A percentile compares a stretch with the other conserved stretches of the same genome.
These are phyloP conservation scores for Ptilorrhoa leucosticta DNA, from an alignment of 2,113 vertebrate genomes.

Conservation along the genomic window DNA sequence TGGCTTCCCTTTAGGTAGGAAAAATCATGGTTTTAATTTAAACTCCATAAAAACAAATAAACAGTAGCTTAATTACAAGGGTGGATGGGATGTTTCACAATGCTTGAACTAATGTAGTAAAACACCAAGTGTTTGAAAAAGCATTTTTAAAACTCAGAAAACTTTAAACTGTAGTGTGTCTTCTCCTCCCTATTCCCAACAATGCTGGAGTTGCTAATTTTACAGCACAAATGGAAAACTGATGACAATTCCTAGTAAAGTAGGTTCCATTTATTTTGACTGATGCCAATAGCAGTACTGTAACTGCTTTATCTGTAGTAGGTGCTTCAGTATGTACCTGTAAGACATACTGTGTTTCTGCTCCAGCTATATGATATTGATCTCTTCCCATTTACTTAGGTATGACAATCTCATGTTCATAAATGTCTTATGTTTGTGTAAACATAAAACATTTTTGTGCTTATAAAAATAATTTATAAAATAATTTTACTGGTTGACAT, in stretches of 20 bases:
- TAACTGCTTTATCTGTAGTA: neutral
- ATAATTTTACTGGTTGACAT: neutral
- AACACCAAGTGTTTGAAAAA: constrained; percentile 59
- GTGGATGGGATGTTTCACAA: constrained; percentile 55
- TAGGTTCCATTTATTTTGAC: constrained; percentile 13
- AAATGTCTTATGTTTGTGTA: neutral
- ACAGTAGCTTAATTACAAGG: constrained; percentile 65
- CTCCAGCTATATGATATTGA: neutral
- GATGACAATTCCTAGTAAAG: constrained; percentile 15
- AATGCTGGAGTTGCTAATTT: constrained; percentile 54
- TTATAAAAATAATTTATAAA: neutral
- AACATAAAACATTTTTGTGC: neutral
- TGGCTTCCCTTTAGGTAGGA: constrained; percentile 56
- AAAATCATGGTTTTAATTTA: constrained; percentile 65
- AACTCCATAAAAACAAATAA: constrained; percentile 62
- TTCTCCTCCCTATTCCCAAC: constrained; percentile 46
- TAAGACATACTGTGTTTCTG: neutral
- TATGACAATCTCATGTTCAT: neutral
- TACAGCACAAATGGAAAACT: constrained; percentile 51
- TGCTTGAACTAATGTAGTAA: constrained; percentile 44
- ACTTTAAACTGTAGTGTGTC: constrained; percentile 37
- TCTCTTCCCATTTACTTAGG: neutral
- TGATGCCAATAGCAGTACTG: neutral
- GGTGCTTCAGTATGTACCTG: neutral
- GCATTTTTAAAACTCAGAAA: constrained; percentile 50